Conservation (phyloP, 2,888 invertebrate genomes). For the Leucania comma region DNA sequence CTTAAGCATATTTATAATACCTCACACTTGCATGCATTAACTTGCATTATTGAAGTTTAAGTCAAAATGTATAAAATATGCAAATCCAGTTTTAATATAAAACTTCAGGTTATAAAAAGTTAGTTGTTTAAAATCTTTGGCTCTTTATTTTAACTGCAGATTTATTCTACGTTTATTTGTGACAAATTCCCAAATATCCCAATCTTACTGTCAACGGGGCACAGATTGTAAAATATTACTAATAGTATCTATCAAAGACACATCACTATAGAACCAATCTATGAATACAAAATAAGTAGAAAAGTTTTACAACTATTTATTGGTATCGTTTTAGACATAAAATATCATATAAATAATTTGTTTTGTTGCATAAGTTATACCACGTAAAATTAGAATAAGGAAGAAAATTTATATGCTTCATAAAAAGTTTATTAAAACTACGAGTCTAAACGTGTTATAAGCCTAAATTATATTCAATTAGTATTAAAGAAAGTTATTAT, state of each 20-base stretch:
- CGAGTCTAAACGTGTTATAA: conserved; percentile 28
- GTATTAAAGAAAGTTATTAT: background rate
- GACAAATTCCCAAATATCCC: conserved; percentile 9
- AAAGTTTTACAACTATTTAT: conserved; percentile 59
- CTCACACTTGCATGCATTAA: background rate
- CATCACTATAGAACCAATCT: conserved; percentile 49
- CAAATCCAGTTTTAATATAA: conserved; percentile 1
- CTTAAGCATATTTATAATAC: background rate
- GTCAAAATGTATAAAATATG: background rate
- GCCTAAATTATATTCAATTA: conserved; percentile 23
- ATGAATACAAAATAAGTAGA: conserved; percentile 51
- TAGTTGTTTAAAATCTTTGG: conserved; percentile 1
- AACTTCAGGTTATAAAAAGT: background rate
- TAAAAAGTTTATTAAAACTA: conserved; percentile 56
- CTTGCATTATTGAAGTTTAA: background rate
- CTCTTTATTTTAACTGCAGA: conserved; percentile 2
- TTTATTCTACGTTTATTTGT: conserved; percentile 17
- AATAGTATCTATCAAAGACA: conserved; percentile 16
- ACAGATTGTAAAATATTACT: conserved; percentile 42
- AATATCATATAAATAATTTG: conserved; percentile 61
- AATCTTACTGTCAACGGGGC: conserved; percentile 15
- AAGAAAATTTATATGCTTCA: conserved; percentile 46
- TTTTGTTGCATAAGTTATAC: conserved; percentile 56
- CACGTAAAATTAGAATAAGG: conserved; percentile 24
- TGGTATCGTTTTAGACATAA: conserved; percentile 57